Evolutionary conservation across 2,113 vertebrate genomes (phyloP), one percentile per base, ranked within the genome.

Genomic region (Rostratula benghalensis): DNA sequence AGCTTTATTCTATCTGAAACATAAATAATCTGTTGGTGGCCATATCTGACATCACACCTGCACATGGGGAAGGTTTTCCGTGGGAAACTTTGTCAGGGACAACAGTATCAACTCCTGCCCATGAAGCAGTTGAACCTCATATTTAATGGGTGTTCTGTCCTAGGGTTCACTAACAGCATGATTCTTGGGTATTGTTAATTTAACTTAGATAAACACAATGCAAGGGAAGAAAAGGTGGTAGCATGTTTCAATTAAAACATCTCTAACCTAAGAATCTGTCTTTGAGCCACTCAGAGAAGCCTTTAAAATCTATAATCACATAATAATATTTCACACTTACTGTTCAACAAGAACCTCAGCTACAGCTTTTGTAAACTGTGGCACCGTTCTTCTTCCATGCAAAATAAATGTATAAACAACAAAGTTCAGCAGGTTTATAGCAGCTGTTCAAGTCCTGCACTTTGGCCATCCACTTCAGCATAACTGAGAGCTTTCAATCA

Each of bases 351-450:
- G 73, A 73, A 94, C 80, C 79, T 95, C 84, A 90, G 80, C 64
- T 95, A 91, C 91, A 81, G 63, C 54, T 85, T 96, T 87, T 83
- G 64, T 81, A 88, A 97, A 92, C 89, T 54, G 59, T 95, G 91
- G 92, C 89, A 95, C 94, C 61, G 24, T 83, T 94, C 97, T 97
- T 97, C 97, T 97, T 98, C 98, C 99, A 99, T 98, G 98, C 97
- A 99, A 98, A 99, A 98, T 98, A 98, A 39, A 99, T 99, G 99
- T 97, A 99, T 98, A 99, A 98, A 98, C 98, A 98, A 98, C 98
- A 97, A 98, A 98, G 97, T 98, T 98, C 98, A 98, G 97, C 97
- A 98, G 97, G 98, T 98, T 98, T 97, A 97, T 37, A 98, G 97
- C 98, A 99, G 98, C 98, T 99, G 98, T 98, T 98, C 96, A 95